Evolutionary conservation across 2,797 vertebrate genomes (phyloP).

Genomic region (Euphonia xanthogaster): DNA sequence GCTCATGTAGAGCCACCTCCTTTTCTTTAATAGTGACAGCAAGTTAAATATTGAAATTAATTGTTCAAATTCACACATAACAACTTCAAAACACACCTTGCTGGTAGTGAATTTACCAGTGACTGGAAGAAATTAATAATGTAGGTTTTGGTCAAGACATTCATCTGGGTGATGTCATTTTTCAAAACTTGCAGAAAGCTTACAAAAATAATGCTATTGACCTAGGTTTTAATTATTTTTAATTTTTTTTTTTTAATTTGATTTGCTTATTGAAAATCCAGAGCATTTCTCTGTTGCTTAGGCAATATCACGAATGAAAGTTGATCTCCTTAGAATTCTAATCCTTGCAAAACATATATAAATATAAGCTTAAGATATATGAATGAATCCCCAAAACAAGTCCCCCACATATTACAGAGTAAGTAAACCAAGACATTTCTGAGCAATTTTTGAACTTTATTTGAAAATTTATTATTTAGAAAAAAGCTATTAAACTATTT

Average conservation of each 20-base stretch:
- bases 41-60: background rate
- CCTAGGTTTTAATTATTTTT: background rate
- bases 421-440: background rate
- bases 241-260: rapidly evolving
- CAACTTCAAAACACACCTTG: background rate
- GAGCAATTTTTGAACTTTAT: background rate
- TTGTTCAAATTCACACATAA: background rate
- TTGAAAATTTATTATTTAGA: background rate
- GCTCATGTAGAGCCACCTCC: background rate
- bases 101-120: background rate
- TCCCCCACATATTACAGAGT: background rate
- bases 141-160: background rate
- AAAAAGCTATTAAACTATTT: background rate
- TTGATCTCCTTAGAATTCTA: background rate
- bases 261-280: background rate
- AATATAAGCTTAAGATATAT: background rate
- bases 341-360: background rate
- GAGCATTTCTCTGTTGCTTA: background rate
- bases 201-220: background rate
- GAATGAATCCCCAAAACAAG: background rate
- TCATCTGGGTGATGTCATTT: background rate
- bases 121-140: background rate
- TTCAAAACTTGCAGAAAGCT: background rate
- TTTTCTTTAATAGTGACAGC: background rate
- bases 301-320: background rate